Evolutionary conservation across 2,113 vertebrate species (phyloP).

Genomic region (Natator depressus): DNA sequence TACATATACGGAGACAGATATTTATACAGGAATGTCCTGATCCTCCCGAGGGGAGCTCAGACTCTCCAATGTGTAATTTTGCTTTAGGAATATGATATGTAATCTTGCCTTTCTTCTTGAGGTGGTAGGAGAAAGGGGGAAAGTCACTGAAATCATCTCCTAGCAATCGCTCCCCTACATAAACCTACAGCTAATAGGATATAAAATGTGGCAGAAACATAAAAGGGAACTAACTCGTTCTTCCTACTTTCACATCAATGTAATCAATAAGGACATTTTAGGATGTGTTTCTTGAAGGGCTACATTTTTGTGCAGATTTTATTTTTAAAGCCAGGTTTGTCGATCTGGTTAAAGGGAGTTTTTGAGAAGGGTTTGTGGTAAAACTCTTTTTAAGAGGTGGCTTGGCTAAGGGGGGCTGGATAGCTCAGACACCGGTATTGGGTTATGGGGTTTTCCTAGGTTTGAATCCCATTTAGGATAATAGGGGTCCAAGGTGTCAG

Average conservation of each 20-base stretch:
- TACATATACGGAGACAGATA: constrained; percentile 49
- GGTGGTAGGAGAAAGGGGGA: constrained; percentile 5
- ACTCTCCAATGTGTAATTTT: constrained; percentile 52
- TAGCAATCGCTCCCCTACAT: background rate
- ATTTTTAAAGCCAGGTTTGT: accelerated
- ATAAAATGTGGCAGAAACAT: accelerated
- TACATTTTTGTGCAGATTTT: background rate
- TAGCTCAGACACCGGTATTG: background rate
- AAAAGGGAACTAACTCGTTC: background rate
- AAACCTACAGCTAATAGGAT: background rate
- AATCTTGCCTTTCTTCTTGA: constrained; percentile 1
- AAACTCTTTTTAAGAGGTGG: background rate
- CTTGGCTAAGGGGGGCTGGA: background rate
- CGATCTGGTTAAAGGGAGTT: background rate
- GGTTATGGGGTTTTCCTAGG: background rate
- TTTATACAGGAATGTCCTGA: constrained; percentile 41
- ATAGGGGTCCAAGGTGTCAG: background rate
- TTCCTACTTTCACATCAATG: background rate
- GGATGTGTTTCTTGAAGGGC: accelerated
- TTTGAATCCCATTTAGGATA: background rate
- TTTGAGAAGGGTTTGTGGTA: background rate
- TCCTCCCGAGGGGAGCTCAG: background rate
- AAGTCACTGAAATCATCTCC: background rate
- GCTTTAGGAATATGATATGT: constrained; percentile 38
- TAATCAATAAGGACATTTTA: background rate